phyloP scores from a whole-genome alignment of 2,113 vertebrate species.

The Nesoenas mayeri region DNA sequence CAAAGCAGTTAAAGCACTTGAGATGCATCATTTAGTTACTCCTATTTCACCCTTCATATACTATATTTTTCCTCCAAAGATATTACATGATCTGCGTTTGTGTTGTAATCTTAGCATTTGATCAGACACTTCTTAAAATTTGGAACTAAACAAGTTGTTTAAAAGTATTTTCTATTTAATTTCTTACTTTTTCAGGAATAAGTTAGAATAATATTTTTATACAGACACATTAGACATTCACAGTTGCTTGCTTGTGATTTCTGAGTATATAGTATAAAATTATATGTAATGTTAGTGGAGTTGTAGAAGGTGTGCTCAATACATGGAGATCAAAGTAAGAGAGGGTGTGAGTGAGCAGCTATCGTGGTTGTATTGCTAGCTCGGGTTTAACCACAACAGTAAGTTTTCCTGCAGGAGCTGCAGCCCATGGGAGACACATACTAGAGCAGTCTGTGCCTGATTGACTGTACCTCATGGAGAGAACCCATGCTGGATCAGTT shows the following conservation, averaged over 20 bases:
- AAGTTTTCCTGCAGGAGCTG: not conserved
- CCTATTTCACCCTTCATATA: conserved; percentile 58
- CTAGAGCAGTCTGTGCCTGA: not conserved
- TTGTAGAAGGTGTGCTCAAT: not conserved
- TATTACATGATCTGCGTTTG: not conserved
- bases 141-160: not conserved
- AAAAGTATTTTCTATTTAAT: conserved; percentile 1
- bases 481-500: not conserved
- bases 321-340: not conserved
- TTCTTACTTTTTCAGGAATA: not conserved
- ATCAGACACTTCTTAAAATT: conserved; percentile 13
- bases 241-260: not conserved
- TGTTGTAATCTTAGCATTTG: not conserved
- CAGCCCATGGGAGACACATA: accelerated
- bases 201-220: not conserved
- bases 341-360: too few species aligned
- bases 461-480: not conserved
- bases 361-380: too few species aligned
- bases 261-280: not conserved
- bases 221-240: not conserved
- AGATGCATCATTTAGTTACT: conserved; percentile 13
- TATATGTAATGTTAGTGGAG: not conserved
- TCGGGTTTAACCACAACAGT: too few species aligned
- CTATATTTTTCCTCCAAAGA: not conserved
- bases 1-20: not conserved